Evolutionary conservation across 1,140 invertebrate species (phyloP).

Genomic region (Macrobrachium nipponense): DNA sequence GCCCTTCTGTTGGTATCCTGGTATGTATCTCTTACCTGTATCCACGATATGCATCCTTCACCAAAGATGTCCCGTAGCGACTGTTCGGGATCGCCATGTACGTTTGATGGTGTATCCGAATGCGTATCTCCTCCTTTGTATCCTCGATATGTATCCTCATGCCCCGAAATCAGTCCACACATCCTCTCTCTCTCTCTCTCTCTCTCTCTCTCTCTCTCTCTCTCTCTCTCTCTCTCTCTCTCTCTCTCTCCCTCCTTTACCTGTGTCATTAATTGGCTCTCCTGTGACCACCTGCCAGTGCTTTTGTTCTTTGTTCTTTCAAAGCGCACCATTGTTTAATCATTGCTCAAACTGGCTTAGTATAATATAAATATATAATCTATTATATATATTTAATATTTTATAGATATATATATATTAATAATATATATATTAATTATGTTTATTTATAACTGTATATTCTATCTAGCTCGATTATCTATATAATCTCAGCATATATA

Average conservation of each 20-base stretch:
- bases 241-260: background rate
- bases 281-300: background rate
- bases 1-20: no score
- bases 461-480: background rate
- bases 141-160: background rate
- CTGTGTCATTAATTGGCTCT: no score
- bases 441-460: background rate
- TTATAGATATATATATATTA: constrained; percentile 24
- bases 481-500: background rate
- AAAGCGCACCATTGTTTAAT: no score
- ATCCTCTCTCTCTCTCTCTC: background rate
- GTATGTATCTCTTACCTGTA: background rate
- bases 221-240: background rate
- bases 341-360: no score
- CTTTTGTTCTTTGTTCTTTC: background rate
- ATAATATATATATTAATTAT: constrained; percentile 30
- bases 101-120: no score
- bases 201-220: background rate
- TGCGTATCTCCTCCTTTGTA: background rate
- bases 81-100: no score
- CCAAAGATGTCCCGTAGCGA: no score
- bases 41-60: no score
- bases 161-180: background rate
- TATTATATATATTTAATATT: constrained; percentile 1
- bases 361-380: no score